Evolutionary conservation across 2,888 invertebrate species (phyloP).

Genomic region (Trichopria drosophilae): DNA sequence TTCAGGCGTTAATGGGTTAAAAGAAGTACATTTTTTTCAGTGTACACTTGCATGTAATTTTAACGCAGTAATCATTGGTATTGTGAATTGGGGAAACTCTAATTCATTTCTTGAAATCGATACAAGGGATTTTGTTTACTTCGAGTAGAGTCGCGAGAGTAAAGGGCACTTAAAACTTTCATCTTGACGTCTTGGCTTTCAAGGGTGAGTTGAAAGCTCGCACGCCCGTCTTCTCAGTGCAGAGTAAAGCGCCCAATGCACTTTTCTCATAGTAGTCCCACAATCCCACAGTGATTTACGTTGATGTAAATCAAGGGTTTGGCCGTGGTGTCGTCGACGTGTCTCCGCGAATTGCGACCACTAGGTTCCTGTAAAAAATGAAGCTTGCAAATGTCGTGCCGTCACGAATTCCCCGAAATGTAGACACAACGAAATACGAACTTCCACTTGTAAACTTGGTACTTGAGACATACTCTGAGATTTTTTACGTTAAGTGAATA

Average conservation of each 20-base stretch:
- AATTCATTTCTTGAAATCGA: slow-evolving; percentile 15
- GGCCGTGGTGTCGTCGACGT: slow-evolving; percentile 33
- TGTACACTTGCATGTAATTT: too few species aligned
- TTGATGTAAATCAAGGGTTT: slow-evolving; percentile 39
- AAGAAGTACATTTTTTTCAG: too few species aligned
- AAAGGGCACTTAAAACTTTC: slow-evolving; percentile 17
- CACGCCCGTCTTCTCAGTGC: background rate
- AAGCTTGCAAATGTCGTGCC: background rate
- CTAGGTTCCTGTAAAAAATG: slow-evolving; percentile 16
- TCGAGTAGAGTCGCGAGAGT: too few species aligned
- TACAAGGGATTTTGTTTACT: slow-evolving; percentile 18
- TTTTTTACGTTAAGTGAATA: too few species aligned
- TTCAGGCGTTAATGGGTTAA: too few species aligned
- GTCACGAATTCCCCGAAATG: background rate
- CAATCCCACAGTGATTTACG: slow-evolving; percentile 39
- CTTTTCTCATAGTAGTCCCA: slow-evolving; percentile 30
- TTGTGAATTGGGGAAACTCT: slow-evolving; percentile 13
- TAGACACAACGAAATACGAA: background rate
- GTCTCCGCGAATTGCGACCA: slow-evolving; percentile 29
- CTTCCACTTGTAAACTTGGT: too few species aligned
- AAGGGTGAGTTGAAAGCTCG: slow-evolving; percentile 12
- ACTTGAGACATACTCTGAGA: too few species aligned
- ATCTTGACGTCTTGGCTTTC: too few species aligned
- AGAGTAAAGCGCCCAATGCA: slow-evolving; percentile 8
- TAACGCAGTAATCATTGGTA: too few species aligned